A percentile compares a stretch with the other conserved stretches of the same genome.
These are phyloP conservation scores for Neodiprion fabricii DNA, from an alignment of 1,140 invertebrate genomes.

Conservation along the genomic window DNA sequence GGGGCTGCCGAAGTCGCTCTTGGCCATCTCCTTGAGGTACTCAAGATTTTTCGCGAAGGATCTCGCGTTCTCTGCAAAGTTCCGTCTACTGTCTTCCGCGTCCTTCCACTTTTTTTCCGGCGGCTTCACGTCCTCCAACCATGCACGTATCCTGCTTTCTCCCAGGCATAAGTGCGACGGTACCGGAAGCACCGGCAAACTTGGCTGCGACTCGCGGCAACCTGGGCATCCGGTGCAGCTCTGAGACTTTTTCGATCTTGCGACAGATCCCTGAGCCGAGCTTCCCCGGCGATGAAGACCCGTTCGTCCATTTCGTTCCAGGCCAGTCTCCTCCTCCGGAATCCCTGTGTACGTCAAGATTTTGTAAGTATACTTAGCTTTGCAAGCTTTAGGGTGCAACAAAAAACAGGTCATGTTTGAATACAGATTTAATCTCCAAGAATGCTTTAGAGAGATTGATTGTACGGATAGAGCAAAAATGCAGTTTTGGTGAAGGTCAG, in stretches of 20 bases:
- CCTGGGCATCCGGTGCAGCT: slow-evolving; percentile 72
- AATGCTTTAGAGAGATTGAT: too few species aligned
- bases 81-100: slow-evolving; percentile 40
- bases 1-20: slow-evolving; percentile 35
- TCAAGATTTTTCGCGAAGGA: slow-evolving; percentile 43
- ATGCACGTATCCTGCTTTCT: slow-evolving; percentile 77
- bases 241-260: slow-evolving; percentile 40
- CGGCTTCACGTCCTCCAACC: slow-evolving; percentile 76
- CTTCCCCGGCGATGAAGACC: slow-evolving; percentile 41
- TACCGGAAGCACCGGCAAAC: slow-evolving; percentile 34
- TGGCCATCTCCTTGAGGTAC: slow-evolving; percentile 44
- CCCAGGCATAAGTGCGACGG: slow-evolving; percentile 47
- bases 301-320: slow-evolving; percentile 48
- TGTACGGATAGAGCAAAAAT: too few species aligned
- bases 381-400: too few species aligned
- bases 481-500: too few species aligned
- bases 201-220: slow-evolving; percentile 56
- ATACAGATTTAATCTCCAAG: too few species aligned
- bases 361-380: too few species aligned
- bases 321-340: slow-evolving; percentile 75
- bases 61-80: slow-evolving; percentile 43
- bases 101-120: slow-evolving; percentile 44
- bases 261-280: slow-evolving; percentile 34
- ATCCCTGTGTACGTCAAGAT: slow-evolving; percentile 63
- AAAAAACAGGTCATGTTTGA: too few species aligned